A percentile compares a stretch with the other conserved stretches of the same genome.
These are phyloP conservation scores for Delichon dasypus DNA, from an alignment of 2,797 vertebrate species.

Conservation along the genomic window DNA sequence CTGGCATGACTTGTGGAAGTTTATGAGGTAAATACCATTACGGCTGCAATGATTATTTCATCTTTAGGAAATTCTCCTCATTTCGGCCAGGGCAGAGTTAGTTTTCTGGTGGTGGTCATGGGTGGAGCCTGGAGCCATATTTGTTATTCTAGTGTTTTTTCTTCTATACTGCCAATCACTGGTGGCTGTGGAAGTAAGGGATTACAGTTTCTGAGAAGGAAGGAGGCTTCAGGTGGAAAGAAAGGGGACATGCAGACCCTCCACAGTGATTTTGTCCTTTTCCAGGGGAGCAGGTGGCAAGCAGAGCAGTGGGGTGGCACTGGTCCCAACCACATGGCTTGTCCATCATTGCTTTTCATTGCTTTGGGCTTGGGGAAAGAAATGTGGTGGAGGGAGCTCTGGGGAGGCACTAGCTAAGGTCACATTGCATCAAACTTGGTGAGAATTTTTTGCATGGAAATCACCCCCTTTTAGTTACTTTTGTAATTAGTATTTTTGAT, in stretches of 20 bases:
- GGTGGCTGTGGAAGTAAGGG: not conserved
- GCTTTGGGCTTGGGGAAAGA: not conserved
- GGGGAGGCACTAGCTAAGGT: fast-evolving
- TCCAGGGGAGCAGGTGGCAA: not conserved
- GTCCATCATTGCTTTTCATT: not conserved
- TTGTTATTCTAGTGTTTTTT: not conserved
- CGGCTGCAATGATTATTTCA: not conserved
- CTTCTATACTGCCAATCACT: not conserved
- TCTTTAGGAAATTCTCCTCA: not conserved
- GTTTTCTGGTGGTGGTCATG: not conserved
- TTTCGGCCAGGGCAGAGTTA: not conserved
- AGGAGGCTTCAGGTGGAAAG: not conserved
- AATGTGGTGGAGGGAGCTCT: no score
- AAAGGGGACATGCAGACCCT: not conserved
- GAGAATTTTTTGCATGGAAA: not conserved
- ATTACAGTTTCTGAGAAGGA: not conserved
- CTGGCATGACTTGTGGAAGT: not conserved
- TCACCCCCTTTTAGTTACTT: not conserved
- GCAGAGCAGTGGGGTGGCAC: not conserved
- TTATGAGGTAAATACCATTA: not conserved
- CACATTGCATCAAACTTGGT: not conserved
- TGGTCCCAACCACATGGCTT: not conserved
- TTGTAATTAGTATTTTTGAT: not conserved
- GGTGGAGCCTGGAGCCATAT: not conserved
- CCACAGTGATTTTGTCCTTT: not conserved